Percentiles rank a stretch among this genome's conserved stretches.
These are phyloP conservation scores for Adoxophyes honmai DNA, from an alignment of 1,140 invertebrate genomes.

Conservation along the genomic window DNA sequence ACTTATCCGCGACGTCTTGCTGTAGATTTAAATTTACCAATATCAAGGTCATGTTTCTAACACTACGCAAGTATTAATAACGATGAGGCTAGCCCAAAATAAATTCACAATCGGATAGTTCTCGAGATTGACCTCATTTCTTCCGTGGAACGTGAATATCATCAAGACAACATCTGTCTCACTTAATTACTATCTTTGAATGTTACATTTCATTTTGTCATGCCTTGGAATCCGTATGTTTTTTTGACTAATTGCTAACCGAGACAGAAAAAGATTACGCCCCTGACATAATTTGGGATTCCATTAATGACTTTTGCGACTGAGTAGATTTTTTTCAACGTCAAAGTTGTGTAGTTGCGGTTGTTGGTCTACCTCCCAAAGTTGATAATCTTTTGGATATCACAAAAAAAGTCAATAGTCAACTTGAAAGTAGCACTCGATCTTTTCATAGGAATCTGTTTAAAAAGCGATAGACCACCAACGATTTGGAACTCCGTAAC, in stretches of 20 bases:
- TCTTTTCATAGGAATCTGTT: too few relatives aligned
- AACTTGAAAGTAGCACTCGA: too few relatives aligned
- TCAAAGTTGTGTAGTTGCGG: too few relatives aligned
- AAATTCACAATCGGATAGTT: slow-evolving; percentile 36
- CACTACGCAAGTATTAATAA: slow-evolving; percentile 5
- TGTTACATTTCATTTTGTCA: neutral
- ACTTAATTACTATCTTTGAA: slow-evolving; percentile 9
- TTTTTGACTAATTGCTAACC: neutral
- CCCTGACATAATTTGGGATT: neutral
- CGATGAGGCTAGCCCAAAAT: slow-evolving; percentile 32
- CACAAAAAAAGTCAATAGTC: too few relatives aligned
- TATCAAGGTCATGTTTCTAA: slow-evolving; percentile 6
- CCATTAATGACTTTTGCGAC: neutral
- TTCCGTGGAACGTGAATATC: slow-evolving; percentile 37
- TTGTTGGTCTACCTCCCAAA: too few relatives aligned
- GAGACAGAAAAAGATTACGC: slow-evolving; percentile 4
- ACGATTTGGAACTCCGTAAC: too few relatives aligned
- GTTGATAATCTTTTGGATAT: too few relatives aligned
- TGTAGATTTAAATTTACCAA: slow-evolving; percentile 1
- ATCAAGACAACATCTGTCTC: slow-evolving; percentile 7
- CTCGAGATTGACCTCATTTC: slow-evolving; percentile 56
- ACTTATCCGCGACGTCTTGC: neutral
- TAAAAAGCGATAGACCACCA: too few relatives aligned
- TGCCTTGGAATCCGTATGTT: neutral
- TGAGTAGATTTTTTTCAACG: too few relatives aligned